Evolutionary conservation across 1,140 invertebrate genomes (phyloP), one percentile per base, ranked within the genome.

Genomic region (Drosophila pectinifera): DNA sequence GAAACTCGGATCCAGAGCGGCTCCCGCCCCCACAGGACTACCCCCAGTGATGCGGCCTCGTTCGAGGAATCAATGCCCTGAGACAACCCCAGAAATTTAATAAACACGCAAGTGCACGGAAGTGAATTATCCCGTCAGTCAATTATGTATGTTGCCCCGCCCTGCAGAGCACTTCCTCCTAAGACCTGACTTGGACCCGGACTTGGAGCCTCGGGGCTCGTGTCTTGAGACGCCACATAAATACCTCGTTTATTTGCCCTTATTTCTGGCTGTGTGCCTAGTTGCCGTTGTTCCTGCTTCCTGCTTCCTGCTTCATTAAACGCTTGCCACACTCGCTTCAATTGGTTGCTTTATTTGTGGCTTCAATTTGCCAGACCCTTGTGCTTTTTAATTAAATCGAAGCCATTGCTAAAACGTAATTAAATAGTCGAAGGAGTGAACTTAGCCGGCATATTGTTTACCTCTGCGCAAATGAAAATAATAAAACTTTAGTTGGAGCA

Each of bases 41-140:
- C 11, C 39, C 39, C 22, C 8, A 48, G 20, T 39, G 16, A 28
- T 43, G 11, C 4, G 42, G 26, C 14, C 45, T 16, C 58, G 26
- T 39, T 62, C 45, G 18, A 51, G 41, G 84, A 88, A 88, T 89
- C 84, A 89, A 88, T 89, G 83, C 73, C 54, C 67, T 49, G 45
- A 80, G 80, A 90, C 84, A 89, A 69, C 65, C 85, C 80, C 64
- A 78, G 77, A 80, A 89, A 89, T 89, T 89, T 89, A 89, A 89
- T 89, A 89, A 89, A 89, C 84, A 89, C 84, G 84, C 84, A 89
- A 89, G 80, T 89, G 85, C 78, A 89, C 73, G 84, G 84, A 89
- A 89, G 84, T 89, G 78, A 89, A 89, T 89, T 89, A 78, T 89
- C 68, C 84, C 76, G 85, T 72, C 84, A 89, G 84, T 90, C 84